These are phyloP conservation scores for Strigamia transsilvanica DNA, from an alignment of 2,888 invertebrate genomes.

Conservation along the genomic window DNA sequence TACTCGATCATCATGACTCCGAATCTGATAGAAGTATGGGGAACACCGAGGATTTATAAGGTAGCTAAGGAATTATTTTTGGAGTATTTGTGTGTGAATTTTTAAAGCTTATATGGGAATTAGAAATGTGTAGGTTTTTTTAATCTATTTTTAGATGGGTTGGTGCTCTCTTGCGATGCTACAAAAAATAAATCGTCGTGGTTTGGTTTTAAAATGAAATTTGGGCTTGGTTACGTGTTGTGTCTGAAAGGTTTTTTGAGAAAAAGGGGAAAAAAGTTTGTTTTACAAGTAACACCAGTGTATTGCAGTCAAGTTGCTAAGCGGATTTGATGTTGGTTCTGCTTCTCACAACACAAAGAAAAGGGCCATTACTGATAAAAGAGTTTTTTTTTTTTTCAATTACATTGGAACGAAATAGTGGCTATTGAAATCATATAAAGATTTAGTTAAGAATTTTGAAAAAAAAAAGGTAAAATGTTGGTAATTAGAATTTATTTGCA, in stretches of 20 bases:
- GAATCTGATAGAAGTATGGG: background rate
- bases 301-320: conserved; percentile 22
- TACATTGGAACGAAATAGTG: too few species aligned
- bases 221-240: conserved; percentile 5
- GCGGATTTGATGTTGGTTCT: conserved; percentile 25
- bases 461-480: too few species aligned
- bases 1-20: conserved; percentile 11
- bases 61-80: background rate
- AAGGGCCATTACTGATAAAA: conserved; percentile 25
- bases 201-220: conserved; percentile 12
- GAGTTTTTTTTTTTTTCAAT: too few species aligned
- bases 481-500: too few species aligned
- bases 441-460: too few species aligned
- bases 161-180: too few species aligned
- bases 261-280: background rate
- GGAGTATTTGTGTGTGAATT: background rate
- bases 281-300: background rate
- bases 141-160: background rate
- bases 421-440: too few species aligned
- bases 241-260: background rate
- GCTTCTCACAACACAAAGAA: conserved; percentile 28
- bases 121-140: background rate
- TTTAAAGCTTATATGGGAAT: background rate
- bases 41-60: conserved; percentile 38
- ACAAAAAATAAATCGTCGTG: background rate